Evolutionary conservation across 2,797 vertebrate species (phyloP).

Genomic region (Molossus molossus): DNA sequence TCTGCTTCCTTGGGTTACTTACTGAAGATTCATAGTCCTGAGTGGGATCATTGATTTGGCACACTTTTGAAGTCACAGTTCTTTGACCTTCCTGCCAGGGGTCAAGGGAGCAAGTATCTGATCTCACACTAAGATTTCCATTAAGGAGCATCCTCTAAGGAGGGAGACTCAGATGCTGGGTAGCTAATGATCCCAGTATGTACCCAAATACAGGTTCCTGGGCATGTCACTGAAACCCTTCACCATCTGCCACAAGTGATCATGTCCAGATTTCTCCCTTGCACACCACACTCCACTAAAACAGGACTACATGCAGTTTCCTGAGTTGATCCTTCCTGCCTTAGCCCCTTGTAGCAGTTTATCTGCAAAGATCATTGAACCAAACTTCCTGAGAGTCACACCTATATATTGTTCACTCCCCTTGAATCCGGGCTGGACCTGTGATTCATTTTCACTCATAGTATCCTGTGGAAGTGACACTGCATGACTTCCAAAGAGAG

Average conservation of each 20-base stretch:
- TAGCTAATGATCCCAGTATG: not conserved
- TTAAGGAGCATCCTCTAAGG: not conserved
- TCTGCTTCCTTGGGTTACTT: conserved; percentile 23
- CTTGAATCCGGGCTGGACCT: not conserved
- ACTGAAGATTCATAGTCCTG: conserved; percentile 10
- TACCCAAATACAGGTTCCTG: not conserved
- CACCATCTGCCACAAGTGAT: not conserved
- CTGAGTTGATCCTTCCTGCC: not conserved
- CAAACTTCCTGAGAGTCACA: not conserved
- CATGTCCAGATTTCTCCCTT: not conserved
- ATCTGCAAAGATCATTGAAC: not conserved
- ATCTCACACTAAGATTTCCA: not conserved
- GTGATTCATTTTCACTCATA: not conserved
- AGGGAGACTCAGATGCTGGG: not conserved
- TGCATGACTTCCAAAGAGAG: not conserved
- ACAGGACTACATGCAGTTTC: not conserved
- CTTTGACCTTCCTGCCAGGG: conserved; percentile 6
- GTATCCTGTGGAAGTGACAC: not conserved
- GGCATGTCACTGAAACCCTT: not conserved
- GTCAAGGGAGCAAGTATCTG: not conserved
- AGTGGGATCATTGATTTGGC: not conserved
- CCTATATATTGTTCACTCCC: not conserved
- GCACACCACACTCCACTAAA: not conserved
- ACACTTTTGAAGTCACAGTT: not conserved
- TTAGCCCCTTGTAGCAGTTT: not conserved